Conservation (phyloP, 2,113 vertebrate species). For the Heterocephalus glaber region DNA sequence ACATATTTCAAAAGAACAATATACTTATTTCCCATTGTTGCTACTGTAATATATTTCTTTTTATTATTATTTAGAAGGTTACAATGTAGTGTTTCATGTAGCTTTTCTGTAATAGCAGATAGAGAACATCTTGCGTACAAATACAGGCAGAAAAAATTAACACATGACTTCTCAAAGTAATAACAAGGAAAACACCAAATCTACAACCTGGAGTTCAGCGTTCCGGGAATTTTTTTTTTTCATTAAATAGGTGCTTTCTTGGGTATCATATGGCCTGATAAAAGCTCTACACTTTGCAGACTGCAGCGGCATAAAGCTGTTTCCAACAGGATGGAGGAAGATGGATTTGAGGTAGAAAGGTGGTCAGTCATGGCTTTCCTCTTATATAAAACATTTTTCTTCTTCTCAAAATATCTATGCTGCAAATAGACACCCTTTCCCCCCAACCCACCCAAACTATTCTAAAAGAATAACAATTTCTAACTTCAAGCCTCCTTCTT, state of each 20-base stretch:
- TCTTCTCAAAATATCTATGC: conserved; percentile 86
- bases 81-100: conserved; percentile 88
- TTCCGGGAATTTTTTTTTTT: conserved; percentile 74
- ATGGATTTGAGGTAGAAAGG: conserved; percentile 99
- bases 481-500: conserved; percentile 66
- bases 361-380: conserved; percentile 98
- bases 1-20: conserved; percentile 89
- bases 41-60: conserved; percentile 87
- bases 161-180: conserved; percentile 83
- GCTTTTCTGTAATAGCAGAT: conserved; percentile 86
- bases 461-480: conserved; percentile 75
- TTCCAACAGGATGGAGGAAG: conserved; percentile 89
- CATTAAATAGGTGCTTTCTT: conserved; percentile 83
- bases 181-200: conserved; percentile 87
- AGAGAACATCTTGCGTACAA: conserved; percentile 85
- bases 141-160: conserved; percentile 87
- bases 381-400: conserved; percentile 91
- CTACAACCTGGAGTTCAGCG: conserved; percentile 85
- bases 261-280: conserved; percentile 82
- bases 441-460: conserved; percentile 75
- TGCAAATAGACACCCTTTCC: conserved; percentile 83
- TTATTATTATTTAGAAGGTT: conserved; percentile 87
- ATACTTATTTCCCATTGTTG: conserved; percentile 85
- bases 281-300: conserved; percentile 83
- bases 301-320: conserved; percentile 84